Base-by-base conservation (phyloP, 2,797 vertebrate genomes). In the Trachurus trachurus region DNA sequence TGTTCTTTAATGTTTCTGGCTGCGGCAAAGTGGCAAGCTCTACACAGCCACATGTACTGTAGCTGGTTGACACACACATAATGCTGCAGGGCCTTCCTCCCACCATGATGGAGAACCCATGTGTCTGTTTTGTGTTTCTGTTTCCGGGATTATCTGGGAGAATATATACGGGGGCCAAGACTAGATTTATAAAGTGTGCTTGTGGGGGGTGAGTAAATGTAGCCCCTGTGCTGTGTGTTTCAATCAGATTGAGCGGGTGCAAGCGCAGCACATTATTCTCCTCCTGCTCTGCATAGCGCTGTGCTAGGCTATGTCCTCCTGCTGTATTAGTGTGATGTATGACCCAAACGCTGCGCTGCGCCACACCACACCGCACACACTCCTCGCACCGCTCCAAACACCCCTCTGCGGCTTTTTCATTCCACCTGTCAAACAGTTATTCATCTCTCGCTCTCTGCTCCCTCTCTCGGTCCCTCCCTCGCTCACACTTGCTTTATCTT, bases 271-370 rank as follows among this genome's bases (percentile, higher is more conserved):
- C 91, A 93, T 94, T 94, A 93, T 76, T 94, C 88, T 88, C 85
- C 70, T 26, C 26, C 91, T 93, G 91, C 88, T 94, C 92, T 95
- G 91, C 91, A 93, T 94, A 93, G 91, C 90, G 87, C 93, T 90
- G 91, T 37, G 89, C 92, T 87, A 86, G 89, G 84, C 90, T 88
- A 81, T 81, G 88, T 93, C 90, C 90, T 91, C 89, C 87, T 88
- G 92, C 91, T 91, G 93, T 93, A 93, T 93, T 92, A 94, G 88
- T 34, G 87, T 95, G 94, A 95, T 94, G 92, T 94, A 94, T 93
- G 92, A 93, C 87, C 91, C 86, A 71, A 86, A 90, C 71, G 56
- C 88, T 42, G 76, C 29, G 87, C 90, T 84, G 84, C 78, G 83
- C 90, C 88, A 83, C 85, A 76, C 83, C 89, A 59, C 82, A 56